Conservation (phyloP, 2,888 invertebrate species). For the Punctoribates punctum region DNA sequence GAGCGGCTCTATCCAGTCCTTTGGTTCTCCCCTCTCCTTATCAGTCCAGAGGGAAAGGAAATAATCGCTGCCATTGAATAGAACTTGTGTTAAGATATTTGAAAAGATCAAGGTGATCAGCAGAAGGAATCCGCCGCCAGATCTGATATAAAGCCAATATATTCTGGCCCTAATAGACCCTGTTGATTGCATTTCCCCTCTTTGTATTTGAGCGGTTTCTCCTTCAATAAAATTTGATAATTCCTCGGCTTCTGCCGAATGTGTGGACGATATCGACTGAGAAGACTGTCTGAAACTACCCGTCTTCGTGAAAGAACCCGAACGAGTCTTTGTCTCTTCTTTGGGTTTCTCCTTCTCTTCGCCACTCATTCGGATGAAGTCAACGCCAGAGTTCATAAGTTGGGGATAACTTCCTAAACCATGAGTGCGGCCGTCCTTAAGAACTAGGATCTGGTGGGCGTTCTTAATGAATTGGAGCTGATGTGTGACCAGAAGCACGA, state of each 20-base stretch:
- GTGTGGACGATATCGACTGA: conserved; percentile 2
- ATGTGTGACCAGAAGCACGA: conserved; percentile 57
- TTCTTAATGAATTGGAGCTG: conserved; percentile 56
- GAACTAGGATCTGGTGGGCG: conserved; percentile 55
- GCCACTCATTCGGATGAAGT: conserved; percentile 39
- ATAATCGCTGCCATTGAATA: conserved; percentile 45
- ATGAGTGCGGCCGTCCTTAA: conserved; percentile 51
- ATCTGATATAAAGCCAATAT: conserved; percentile 43
- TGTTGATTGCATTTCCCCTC: conserved; percentile 16
- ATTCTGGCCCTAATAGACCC: conserved; percentile 35
- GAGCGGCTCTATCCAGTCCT: conserved; percentile 17
- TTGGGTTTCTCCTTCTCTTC: conserved; percentile 26
- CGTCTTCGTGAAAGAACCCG: background rate
- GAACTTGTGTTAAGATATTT: conserved; percentile 40
- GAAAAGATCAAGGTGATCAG: background rate
- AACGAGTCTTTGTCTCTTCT: background rate
- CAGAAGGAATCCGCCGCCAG: conserved; percentile 37
- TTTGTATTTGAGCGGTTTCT: conserved; percentile 25
- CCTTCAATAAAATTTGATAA: conserved; percentile 37
- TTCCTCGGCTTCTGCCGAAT: conserved; percentile 35
- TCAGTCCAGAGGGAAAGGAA: conserved; percentile 46
- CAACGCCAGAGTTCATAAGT: conserved; percentile 41
- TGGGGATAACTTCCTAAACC: conserved; percentile 42
- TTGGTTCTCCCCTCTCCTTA: conserved; percentile 21
- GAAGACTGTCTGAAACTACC: background rate